Evolutionary conservation across 1,140 invertebrate genomes (phyloP), one percentile per base, ranked within the genome.

Genomic region (Cecropterus lyciades): DNA sequence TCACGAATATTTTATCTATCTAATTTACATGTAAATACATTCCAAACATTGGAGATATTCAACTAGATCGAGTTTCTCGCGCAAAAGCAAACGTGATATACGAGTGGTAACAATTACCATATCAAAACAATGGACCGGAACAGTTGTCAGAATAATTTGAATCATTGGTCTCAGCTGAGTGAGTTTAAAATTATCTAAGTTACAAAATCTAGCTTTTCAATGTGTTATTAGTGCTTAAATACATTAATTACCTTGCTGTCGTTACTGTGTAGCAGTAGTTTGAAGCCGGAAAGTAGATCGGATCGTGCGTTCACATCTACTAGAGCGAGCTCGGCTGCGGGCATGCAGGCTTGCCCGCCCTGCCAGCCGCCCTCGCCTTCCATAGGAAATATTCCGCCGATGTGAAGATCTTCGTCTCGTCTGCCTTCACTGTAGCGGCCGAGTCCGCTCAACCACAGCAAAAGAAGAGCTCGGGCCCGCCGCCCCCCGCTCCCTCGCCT

Each of bases 381-480:
- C 89, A 99, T 99, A 3, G 99, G 99, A 93, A 99, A 99, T 74
- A 99, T 99, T 15, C 98, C 99, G 49, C 98, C 99, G 87, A 99
- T 99, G 89, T 99, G 98, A 66, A 99, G 93, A 73, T 94, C 93
- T 73, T 95, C 93, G 73, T 93, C 91, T 37, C 82, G 76, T 43
- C 81, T 76, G 8, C 79, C 80, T 49, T 87, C 85, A 67, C 85
- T 78, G 60, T 79, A 78, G 16, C 73, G 70, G 48, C 75, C 74
- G 33, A 73, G 70, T 15, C 73, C 79, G 65, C 70, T 75, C 70
- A 87, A 69, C 76, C 79, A 77, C 53, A 89, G 68, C 71, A 87
- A 57, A 48, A 86, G 69, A 55, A 89, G 63, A 48, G 74, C 67
- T 42, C 75, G 69, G 51, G 66, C 69, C 11, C 69, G 52, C 45